Percentiles rank a stretch among this genome's conserved stretches.
These are phyloP conservation scores for Gobio occitaniae DNA, from an alignment of 2,797 vertebrate genomes.

Conservation along the genomic window DNA sequence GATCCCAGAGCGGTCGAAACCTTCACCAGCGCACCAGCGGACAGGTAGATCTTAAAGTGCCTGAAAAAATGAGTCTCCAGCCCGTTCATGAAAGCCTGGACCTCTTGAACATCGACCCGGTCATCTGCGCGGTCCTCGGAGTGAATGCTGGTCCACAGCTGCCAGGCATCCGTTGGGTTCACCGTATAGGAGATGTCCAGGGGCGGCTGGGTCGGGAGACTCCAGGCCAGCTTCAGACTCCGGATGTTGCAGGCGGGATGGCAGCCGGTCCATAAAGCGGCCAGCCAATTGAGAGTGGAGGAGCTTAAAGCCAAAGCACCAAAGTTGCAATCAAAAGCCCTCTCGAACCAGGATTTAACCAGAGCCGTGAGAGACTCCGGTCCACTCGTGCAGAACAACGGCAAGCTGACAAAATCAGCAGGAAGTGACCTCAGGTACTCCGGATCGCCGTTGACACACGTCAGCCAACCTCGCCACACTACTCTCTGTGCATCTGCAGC, in stretches of 20 bases:
- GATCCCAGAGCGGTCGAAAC: conserved; percentile 89
- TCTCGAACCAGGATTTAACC: conserved; percentile 89
- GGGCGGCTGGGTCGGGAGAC: conserved; percentile 76
- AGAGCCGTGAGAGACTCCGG: conserved; percentile 76
- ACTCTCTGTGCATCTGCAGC: conserved; percentile 73
- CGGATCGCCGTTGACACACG: conserved; percentile 80
- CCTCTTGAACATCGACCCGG: conserved; percentile 85
- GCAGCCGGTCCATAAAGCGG: conserved; percentile 89
- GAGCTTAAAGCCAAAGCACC: conserved; percentile 83
- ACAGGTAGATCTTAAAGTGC: conserved; percentile 90
- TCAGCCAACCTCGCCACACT: conserved; percentile 90
- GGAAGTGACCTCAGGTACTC: conserved; percentile 80
- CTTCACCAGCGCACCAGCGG: conserved; percentile 83
- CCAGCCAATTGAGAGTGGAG: conserved; percentile 87
- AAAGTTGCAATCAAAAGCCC: conserved; percentile 91
- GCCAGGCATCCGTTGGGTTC: conserved; percentile 85
- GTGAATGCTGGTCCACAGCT: conserved; percentile 87
- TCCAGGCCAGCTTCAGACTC: conserved; percentile 85
- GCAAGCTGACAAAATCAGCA: conserved; percentile 86
- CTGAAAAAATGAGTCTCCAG: conserved; percentile 90
- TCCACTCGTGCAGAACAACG: conserved; percentile 86
- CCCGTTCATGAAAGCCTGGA: conserved; percentile 83
- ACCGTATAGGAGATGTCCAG: conserved; percentile 86
- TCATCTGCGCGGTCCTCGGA: conserved; percentile 62
- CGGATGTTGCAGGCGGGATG: conserved; percentile 71